Evolutionary conservation across 1,140 invertebrate genomes (phyloP), one percentile per base, ranked within the genome.

Genomic region (Pseudomyrmex dendroicus): DNA sequence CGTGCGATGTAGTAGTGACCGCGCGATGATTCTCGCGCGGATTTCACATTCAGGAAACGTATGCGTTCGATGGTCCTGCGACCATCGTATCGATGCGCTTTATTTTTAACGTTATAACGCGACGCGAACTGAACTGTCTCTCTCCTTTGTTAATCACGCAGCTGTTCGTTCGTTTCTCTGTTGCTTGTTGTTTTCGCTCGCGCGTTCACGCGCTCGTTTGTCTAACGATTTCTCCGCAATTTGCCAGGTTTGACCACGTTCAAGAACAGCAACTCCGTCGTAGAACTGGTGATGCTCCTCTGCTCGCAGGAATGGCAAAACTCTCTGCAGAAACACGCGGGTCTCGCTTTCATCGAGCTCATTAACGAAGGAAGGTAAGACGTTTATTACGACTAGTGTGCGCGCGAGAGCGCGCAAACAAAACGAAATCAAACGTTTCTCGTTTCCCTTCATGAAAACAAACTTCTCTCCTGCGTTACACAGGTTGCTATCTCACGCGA

Each of bases 271-370:
- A 98, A 97, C 66, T 99, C 98, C 1, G 99, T 99, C 0, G 98
- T 99, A 15, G 99, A 99, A 92, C 95, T 99, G 64, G 99, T 99
- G 13, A 99, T 99, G 99, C 94, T 99, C 86, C 95, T 99, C 20
- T 99, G 99, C 94, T 99, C 99, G 0, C 99, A 99, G 95, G 99
- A 99, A 94, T 99, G 99, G 99, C 99, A 99, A 94, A 99, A 99
- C 94, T 99, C 99, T 0, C 94, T 99, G 17, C 99, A 99, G 94
- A 99, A 99, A 95, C 99, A 99, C 95, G 99, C 99, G 7, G 99
- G 99, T 0, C 95, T 99, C 15, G 99, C 99, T 10, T 99, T 99
- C 94, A 99, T 99, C 90, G 99, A 99, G 94, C 95, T 99, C 46
- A 99, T 99, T 88, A 99, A 99, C 93, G 99, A 99, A 95, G 99